Evolutionary conservation across 1,140 invertebrate species (phyloP).

Genomic region (Andricus grossulariae): DNA sequence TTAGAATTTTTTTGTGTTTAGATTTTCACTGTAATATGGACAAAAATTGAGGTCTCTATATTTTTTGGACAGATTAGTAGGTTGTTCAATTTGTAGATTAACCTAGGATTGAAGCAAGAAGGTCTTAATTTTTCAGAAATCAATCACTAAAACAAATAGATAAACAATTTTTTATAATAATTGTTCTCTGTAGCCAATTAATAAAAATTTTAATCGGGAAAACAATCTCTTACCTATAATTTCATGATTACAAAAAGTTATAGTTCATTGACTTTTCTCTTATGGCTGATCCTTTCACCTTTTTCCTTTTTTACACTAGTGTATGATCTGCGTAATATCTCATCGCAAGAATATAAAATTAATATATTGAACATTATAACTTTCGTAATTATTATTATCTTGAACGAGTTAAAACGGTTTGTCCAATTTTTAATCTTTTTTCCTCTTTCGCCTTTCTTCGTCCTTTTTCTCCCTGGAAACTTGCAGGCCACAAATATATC

Average conservation of each 20-base stretch:
- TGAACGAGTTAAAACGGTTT: not conserved
- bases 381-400: not conserved
- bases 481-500: not conserved
- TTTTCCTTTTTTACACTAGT: not conserved
- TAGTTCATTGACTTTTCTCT: constrained; percentile 25
- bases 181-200: not conserved
- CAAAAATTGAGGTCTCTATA: too few relatives aligned
- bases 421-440: not conserved
- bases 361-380: not conserved
- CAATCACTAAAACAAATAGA: not conserved
- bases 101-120: too few relatives aligned
- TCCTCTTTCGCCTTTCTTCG: not conserved
- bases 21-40: too few relatives aligned
- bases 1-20: too few relatives aligned
- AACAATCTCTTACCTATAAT: not conserved
- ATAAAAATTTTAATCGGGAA: not conserved
- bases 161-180: not conserved
- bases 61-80: too few relatives aligned
- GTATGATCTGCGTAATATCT: not conserved
- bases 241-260: constrained; percentile 17
- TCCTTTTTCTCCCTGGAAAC: not conserved
- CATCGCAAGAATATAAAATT: constrained; percentile 11
- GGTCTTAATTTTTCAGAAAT: too few relatives aligned
- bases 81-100: too few relatives aligned
- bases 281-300: constrained; percentile 20